Base-by-base conservation (phyloP, 2,888 invertebrate species). In the Phorcus lineatus region DNA sequence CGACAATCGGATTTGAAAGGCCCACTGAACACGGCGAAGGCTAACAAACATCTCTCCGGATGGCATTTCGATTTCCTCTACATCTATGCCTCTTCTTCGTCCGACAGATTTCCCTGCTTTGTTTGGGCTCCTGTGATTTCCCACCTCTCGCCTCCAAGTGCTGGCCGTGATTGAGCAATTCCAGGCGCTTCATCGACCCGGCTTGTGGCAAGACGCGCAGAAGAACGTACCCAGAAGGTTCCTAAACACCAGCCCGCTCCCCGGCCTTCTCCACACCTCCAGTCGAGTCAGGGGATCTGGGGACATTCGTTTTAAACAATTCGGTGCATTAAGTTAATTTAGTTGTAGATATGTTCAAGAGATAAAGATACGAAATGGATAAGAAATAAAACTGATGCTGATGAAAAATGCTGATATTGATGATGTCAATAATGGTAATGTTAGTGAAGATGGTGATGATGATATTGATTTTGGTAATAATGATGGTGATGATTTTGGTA, bases 41-140 rank as follows among this genome's bases (percentile, higher is more conserved):
- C 62, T 52, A 78, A 78, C 77, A 78, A 78, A 78, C 77, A 78
- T 78, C 77, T 40, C 66, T 13, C 52, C 22, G 66, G 77, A 78
- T 57, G 52, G 52, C 40, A 52, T 66, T 78, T 78, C 77, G 77
- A 78, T 78, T 78, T 78, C 77, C 57, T 40, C 77, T 78, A 78
- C 66, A 62, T 62, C 66, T 53, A 52, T 47, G 62, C 66, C 66
- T 66, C 77, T 28, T 78, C 53, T 47, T 62, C 57, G 62, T 28
- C 47, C 47, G 62, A 24, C 57, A 66, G 77, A 78, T 78, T 78
- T 66, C 66, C 19, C 66, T 24, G 62, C 66, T 53, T 78, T 78
- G 77, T 78, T 66, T 78, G 66, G 66, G 77, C 62, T 24, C 47
- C 77, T 66, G 77, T 66, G 57, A 62, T 78, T 78, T 78, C 77